Evolutionary conservation across 2,888 invertebrate genomes (phyloP).

Genomic region (Hyposoter didymator): DNA sequence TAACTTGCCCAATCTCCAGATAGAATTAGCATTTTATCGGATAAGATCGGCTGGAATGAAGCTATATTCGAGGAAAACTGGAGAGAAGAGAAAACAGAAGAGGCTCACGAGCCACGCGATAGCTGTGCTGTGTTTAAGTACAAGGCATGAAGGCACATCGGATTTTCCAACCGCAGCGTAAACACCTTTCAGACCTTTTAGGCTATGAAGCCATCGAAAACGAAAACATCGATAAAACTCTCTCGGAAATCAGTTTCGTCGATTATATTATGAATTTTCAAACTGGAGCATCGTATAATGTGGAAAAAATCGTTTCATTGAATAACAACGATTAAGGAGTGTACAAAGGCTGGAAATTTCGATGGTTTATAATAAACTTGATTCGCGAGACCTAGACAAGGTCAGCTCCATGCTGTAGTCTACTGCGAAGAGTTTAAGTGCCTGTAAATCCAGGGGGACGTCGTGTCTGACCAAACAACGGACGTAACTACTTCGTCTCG

Average conservation of each 20-base stretch:
- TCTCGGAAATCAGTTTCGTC: neutral
- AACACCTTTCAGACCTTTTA: constrained; percentile 45
- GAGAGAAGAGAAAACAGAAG: constrained; percentile 32
- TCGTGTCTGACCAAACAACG: constrained; percentile 38
- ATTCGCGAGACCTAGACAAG: neutral
- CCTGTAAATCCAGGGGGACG: constrained; percentile 10
- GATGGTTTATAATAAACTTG: neutral
- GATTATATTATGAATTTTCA: no score
- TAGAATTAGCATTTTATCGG: constrained; percentile 76
- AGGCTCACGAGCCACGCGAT: constrained; percentile 62
- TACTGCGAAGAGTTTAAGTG: neutral
- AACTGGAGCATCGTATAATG: neutral
- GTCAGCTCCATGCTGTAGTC: neutral
- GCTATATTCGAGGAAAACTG: constrained; percentile 60
- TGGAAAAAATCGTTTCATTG: neutral
- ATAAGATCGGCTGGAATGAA: constrained; percentile 69
- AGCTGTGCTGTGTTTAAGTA: constrained; percentile 27
- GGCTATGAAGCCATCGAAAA: constrained; percentile 11
- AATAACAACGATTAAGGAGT: neutral
- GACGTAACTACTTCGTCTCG: constrained; percentile 41
- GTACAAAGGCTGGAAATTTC: neutral
- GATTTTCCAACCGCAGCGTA: constrained; percentile 29
- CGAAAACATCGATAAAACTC: neutral
- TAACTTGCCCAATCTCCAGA: constrained; percentile 68
- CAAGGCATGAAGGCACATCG: constrained; percentile 32